Evolutionary conservation across 2,888 invertebrate species (phyloP).

Genomic region (Nineta flava): DNA sequence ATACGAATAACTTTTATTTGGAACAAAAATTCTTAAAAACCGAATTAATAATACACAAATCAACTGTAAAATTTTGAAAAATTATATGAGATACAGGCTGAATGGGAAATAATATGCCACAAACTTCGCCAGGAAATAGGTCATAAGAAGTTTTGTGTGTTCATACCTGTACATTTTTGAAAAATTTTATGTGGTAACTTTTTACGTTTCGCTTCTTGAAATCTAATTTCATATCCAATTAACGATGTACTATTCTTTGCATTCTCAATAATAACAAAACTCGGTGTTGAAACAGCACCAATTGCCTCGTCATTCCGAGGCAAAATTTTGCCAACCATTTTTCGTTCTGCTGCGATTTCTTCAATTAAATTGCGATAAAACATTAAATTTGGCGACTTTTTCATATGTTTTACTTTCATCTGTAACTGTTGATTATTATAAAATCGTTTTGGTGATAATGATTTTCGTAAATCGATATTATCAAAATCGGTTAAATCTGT

Average conservation of each 20-base stretch:
- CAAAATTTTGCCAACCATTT: neutral
- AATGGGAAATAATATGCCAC: too few relatives aligned
- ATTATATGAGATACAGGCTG: too few relatives aligned
- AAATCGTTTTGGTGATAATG: neutral
- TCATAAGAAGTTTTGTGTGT: too few relatives aligned
- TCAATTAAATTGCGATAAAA: slow-evolving; percentile 6
- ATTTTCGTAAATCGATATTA: neutral
- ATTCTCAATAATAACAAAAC: too few relatives aligned
- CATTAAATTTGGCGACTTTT: slow-evolving; percentile 5
- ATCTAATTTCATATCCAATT: neutral
- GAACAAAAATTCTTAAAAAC: too few relatives aligned
- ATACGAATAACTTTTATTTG: too few relatives aligned
- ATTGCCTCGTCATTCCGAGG: neutral
- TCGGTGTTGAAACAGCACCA: neutral
- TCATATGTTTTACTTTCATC: neutral
- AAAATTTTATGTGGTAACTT: neutral
- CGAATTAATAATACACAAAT: too few relatives aligned
- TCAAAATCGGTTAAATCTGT: neutral
- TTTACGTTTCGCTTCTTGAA: neutral
- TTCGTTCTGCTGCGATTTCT: neutral
- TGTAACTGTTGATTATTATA: neutral
- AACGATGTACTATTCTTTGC: neutral
- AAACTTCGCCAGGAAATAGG: too few relatives aligned
- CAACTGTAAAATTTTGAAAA: too few relatives aligned
- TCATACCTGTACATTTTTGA: too few relatives aligned